These are phyloP conservation scores for Aphidius ervi DNA, from an alignment of 1,140 invertebrate species.

Conservation along the genomic window DNA sequence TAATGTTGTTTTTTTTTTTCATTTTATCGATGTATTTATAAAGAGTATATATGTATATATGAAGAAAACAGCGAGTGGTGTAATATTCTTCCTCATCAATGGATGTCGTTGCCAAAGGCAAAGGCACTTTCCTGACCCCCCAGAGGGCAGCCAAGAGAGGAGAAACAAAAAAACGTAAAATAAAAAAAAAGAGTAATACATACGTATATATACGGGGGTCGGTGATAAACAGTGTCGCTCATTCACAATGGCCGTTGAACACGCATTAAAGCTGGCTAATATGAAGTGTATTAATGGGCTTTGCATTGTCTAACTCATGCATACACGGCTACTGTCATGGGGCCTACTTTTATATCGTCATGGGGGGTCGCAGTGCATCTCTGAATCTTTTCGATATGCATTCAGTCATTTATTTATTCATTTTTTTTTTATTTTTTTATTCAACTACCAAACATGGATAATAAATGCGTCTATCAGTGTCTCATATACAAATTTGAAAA, in stretches of 20 bases:
- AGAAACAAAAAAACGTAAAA: constrained; percentile 8
- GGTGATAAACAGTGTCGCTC: constrained; percentile 56
- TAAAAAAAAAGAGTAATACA: constrained; percentile 16
- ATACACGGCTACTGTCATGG: constrained; percentile 52
- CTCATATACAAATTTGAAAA: neutral
- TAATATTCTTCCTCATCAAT: too few species aligned
- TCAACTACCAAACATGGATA: constrained; percentile 6
- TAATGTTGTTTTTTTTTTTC: too few species aligned
- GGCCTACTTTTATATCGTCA: constrained; percentile 45
- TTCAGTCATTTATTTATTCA: constrained; percentile 1
- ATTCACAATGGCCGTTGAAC: constrained; percentile 53
- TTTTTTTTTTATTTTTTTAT: constrained; percentile 5
- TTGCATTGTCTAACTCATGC: constrained; percentile 51
- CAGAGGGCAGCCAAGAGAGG: constrained; percentile 19
- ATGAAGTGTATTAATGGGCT: constrained; percentile 55
- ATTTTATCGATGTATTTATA: too few species aligned
- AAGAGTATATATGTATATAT: too few species aligned
- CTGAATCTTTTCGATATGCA: constrained; percentile 15
- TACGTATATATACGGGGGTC: constrained; percentile 46
- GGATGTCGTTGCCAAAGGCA: constrained; percentile 35
- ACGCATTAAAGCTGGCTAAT: constrained; percentile 54
- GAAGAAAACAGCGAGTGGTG: too few species aligned
- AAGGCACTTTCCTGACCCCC: constrained; percentile 40
- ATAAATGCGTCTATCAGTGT: neutral
- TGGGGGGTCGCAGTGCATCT: constrained; percentile 42